Conservation (phyloP, 2,888 invertebrate species). For the Agrotis ipsilon region DNA sequence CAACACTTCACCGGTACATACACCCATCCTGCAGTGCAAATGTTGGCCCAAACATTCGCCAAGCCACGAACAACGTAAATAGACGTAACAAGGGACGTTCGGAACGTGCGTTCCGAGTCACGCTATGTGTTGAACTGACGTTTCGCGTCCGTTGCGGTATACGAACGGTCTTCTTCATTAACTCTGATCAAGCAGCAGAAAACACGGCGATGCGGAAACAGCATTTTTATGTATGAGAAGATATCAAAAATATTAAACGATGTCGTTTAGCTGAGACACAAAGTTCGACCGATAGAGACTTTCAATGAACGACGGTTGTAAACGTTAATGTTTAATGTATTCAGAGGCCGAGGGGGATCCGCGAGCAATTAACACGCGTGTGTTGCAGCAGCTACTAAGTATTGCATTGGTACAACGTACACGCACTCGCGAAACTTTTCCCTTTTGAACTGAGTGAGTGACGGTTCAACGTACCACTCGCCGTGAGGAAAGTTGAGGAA, state of each 20-base stretch:
- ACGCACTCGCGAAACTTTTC: conserved; percentile 76
- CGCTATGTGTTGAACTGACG: conserved; percentile 82
- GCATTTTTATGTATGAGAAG: conserved; percentile 40
- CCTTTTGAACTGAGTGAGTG: conserved; percentile 74
- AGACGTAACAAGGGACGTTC: conserved; percentile 74
- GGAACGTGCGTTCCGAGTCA: conserved; percentile 82
- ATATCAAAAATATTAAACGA: conserved; percentile 16
- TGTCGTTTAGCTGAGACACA: not conserved
- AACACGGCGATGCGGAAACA: conserved; percentile 59
- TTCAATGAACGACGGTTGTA: conserved; percentile 16
- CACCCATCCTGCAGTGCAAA: conserved; percentile 81
- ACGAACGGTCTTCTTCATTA: conserved; percentile 78
- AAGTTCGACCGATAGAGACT: not conserved
- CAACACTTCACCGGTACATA: conserved; percentile 80
- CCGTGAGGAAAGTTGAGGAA: conserved; percentile 81
- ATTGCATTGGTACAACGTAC: conserved; percentile 60
- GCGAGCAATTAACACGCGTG: conserved; percentile 52
- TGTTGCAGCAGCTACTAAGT: conserved; percentile 43
- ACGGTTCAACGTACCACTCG: conserved; percentile 77
- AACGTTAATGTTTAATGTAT: conserved; percentile 12
- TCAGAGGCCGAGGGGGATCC: conserved; percentile 32
- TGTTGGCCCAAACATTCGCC: conserved; percentile 75
- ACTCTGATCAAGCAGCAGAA: conserved; percentile 74
- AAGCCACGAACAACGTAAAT: conserved; percentile 78
- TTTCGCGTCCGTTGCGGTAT: conserved; percentile 69